Percentiles rank a stretch among this genome's conserved stretches.
Conservation (phyloP, 1,140 invertebrate genomes). For the Elymnias hypermnestra region DNA sequence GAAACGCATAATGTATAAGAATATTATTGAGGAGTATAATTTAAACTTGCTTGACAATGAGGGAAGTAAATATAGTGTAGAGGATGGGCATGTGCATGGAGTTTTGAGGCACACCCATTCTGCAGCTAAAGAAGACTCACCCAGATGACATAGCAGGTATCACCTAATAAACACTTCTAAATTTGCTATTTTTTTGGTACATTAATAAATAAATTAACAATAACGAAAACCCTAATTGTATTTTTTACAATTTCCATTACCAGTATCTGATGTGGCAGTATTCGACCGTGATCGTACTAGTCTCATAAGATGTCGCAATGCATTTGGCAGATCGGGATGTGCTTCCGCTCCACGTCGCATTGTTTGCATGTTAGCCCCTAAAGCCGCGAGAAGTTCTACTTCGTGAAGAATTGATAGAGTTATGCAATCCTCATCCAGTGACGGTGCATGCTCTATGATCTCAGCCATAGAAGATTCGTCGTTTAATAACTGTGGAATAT, state of each 20-base stretch:
- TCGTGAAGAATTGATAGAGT: slow-evolving; percentile 61
- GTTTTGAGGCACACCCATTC: no score
- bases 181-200: no score
- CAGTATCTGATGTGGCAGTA: slow-evolving; percentile 39
- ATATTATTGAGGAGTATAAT: no score
- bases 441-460: slow-evolving; percentile 55
- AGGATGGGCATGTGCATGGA: no score
- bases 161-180: no score
- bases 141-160: no score
- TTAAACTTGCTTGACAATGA: no score
- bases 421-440: slow-evolving; percentile 54
- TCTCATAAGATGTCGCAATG: slow-evolving; percentile 43
- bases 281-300: slow-evolving; percentile 41
- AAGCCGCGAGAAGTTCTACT: slow-evolving; percentile 57
- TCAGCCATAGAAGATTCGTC: slow-evolving; percentile 60
- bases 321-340: slow-evolving; percentile 52
- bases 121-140: no score
- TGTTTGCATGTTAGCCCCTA: slow-evolving; percentile 58
- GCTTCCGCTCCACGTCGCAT: slow-evolving; percentile 58
- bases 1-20: no score
- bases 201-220: no score
- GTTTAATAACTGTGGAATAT: slow-evolving; percentile 47
- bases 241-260: no score
- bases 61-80: no score
- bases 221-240: slow-evolving; percentile 3